Base-by-base conservation (phyloP, 2,888 invertebrate species). In the Acrobasis consociella region DNA sequence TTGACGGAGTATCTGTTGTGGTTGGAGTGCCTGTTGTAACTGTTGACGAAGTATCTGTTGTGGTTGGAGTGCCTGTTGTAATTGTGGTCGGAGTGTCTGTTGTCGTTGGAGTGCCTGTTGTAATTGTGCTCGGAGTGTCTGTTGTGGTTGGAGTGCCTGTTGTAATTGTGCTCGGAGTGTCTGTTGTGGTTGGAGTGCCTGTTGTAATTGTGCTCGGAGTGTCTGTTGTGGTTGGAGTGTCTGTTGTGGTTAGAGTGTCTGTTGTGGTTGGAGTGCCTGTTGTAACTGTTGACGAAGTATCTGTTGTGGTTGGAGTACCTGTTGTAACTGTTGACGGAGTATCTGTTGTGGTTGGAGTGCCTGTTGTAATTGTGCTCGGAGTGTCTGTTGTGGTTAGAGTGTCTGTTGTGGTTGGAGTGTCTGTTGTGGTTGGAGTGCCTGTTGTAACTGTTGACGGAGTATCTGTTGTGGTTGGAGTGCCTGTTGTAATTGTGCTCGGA, bases 301-400 rank as follows among this genome's bases (percentile, higher is more conserved):
- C 16, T 63, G 53, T 58, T 16, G 65, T 59, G 8, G 38, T 38
- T 55, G 9, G 10, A 55, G n/a, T 37, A 37, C 64, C 63, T 5
- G 55, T 49, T 31, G 62, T 65, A 2, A 60, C 55, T 5, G 62
- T 49, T 22, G 58, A 15, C 0, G 63, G 56, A 1, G 67, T 66
- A 0, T 51, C 39, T 13, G 49, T 61, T 0, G 63, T 62, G 0
- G 62, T 52, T 3, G 10, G 58, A 9, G 62, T 11, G 2, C 49
- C 63, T 42, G 37, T 52, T 9, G 60, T 67, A 22, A 37, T 61
- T 16, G 62, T 42, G 0, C 55, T 62, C 50, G 60, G 22, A 11
- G 46, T 17, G 58, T 31, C 1, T 62, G 8, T 55, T n/a, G 58
- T 58, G 5, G 17, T 58, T 9, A 17, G 10, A 9, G 58, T 10